Percentiles rank a stretch among this genome's conserved stretches.
These are phyloP conservation scores for Marisa cornuarietis DNA, from an alignment of 1,140 invertebrate genomes.

Conservation along the genomic window DNA sequence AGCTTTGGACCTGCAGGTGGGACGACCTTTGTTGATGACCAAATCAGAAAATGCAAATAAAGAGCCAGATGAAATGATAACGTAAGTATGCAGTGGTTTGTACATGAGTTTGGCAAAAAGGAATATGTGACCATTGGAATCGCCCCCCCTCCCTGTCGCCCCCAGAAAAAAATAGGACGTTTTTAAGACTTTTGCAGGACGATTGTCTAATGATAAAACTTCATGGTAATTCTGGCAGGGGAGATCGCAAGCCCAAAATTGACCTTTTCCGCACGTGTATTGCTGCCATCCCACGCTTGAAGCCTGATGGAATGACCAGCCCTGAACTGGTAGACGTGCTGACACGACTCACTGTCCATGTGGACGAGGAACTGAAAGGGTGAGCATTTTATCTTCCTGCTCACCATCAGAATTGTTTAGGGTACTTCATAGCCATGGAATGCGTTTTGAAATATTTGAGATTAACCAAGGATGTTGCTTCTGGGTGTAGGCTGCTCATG, in stretches of 20 bases:
- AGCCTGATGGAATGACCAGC: conserved; percentile 96
- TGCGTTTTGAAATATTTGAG: no score
- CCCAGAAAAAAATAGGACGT: background rate
- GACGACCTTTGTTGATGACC: conserved; percentile 93
- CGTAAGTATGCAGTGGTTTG: conserved; percentile 62
- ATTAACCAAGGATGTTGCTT: no score
- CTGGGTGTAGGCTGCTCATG: no score
- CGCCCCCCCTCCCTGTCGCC: no score
- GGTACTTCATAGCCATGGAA: no score
- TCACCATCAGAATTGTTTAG: no score
- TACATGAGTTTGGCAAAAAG: background rate
- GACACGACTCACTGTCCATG: conserved; percentile 84
- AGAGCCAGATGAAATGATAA: conserved; percentile 94
- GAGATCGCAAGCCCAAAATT: conserved; percentile 97
- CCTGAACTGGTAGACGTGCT: conserved; percentile 94
- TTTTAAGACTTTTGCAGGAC: background rate
- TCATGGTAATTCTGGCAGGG: conserved; percentile 62
- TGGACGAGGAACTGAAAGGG: conserved; percentile 73
- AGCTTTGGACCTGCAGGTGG: conserved; percentile 95
- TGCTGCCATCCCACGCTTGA: conserved; percentile 95
- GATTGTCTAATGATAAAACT: background rate
- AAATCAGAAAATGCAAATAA: conserved; percentile 96
- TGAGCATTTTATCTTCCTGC: conserved; percentile 32
- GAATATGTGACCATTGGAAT: background rate
- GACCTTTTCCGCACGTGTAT: conserved; percentile 98